phyloP scores from a whole-genome alignment of 2,797 vertebrate species.

The Phyllotis vaccarum region DNA sequence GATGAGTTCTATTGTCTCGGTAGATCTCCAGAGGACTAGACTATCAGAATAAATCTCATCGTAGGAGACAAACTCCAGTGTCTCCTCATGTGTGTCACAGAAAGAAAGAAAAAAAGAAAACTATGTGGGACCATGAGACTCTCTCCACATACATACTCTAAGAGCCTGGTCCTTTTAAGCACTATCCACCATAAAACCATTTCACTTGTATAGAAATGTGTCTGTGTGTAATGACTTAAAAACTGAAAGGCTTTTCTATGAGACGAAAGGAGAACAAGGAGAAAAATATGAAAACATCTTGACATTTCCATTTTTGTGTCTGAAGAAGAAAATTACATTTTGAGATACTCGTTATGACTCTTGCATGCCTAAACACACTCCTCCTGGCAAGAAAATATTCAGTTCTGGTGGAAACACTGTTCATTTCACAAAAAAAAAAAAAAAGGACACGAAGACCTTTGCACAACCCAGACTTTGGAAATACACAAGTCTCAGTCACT shows the following conservation, averaged over 20 bases:
- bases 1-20: background rate
- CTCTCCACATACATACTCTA: background rate
- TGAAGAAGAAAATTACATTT: conserved; percentile 64
- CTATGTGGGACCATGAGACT: background rate
- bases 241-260: conserved; percentile 23
- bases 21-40: background rate
- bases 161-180: background rate
- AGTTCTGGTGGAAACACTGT: conserved; percentile 16
- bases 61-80: background rate
- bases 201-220: background rate
- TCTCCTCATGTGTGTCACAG: background rate
- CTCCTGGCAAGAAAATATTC: conserved; percentile 45
- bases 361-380: conserved; percentile 38
- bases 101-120: background rate
- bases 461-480: conserved; percentile 28
- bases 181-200: background rate
- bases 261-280: conserved; percentile 3
- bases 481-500: background rate
- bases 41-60: background rate
- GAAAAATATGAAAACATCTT: conserved; percentile 61
- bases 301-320: conserved; percentile 61
- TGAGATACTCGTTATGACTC: conserved; percentile 54
- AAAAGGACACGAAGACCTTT: conserved; percentile 20
- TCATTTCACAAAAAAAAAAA: conserved; percentile 43
- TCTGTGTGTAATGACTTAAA: background rate